These are phyloP conservation scores for Deroptyus accipitrinus DNA, from an alignment of 2,113 vertebrate genomes.

Conservation along the genomic window DNA sequence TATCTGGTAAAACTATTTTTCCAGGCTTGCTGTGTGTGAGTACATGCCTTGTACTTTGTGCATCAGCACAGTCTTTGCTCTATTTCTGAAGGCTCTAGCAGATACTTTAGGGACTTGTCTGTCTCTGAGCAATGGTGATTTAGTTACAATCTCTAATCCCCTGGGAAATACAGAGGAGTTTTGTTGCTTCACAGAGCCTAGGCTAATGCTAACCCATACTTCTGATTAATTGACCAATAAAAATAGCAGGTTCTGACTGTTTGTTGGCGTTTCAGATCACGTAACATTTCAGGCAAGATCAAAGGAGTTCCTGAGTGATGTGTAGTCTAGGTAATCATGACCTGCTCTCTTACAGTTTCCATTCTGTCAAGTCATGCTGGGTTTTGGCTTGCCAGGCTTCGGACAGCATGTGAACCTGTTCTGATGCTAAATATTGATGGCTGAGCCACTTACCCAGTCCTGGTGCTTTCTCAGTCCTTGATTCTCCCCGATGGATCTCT, in stretches of 20 bases:
- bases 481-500: accelerated
- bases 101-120: background rate
- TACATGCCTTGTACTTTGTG: background rate
- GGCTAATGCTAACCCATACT: background rate
- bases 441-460: background rate
- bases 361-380: background rate
- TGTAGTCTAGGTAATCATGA: background rate
- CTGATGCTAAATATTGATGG: background rate
- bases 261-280: background rate
- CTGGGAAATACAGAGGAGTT: background rate
- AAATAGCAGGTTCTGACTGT: background rate
- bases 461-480: background rate
- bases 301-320: background rate
- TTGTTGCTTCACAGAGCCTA: background rate
- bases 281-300: background rate
- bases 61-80: background rate
- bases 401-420: background rate
- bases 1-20: constrained; percentile 25
- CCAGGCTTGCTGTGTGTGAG: background rate
- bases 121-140: background rate
- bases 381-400: background rate
- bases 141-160: background rate
- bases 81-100: background rate
- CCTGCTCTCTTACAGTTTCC: background rate
- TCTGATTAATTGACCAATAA: background rate